Evolutionary conservation across 2,113 vertebrate genomes (phyloP), one percentile per base, ranked within the genome.

Genomic region (Cynocephalus volans): DNA sequence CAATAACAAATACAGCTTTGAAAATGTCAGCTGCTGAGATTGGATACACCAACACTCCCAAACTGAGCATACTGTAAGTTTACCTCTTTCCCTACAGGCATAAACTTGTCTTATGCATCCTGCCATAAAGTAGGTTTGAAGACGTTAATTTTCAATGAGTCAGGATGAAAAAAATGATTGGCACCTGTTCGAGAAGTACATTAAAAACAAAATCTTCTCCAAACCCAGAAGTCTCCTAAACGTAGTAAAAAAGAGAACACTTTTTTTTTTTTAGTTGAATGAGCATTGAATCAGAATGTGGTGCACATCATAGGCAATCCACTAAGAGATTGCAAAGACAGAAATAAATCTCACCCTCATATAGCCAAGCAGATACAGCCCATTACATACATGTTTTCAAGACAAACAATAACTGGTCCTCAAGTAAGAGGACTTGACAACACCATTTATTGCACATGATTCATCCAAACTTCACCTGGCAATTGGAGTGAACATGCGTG

Each of bases 101-200:
- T 85, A 77, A 26, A 31, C 1, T 28, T 6, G 26, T 58, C 31
- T 58, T 52, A 58, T n/a, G 5, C 19, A 64, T 70, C 24, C 33
- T 81, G 52, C 36, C 52, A 52, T n/a, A 82, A 76, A 70, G 11
- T 75, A 23, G 67, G 15, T 73, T 60, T 92, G 52, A 65, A 69
- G 41, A 54, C 56, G n/a, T 48, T 95, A 77, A 54, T 96, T 97
- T 96, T 96, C 62, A 60, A 4, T 21, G 8, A 94, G 26, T 50
- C 45, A 82, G 50, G 62, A 82, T 64, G 60, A 84, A 85, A 90
- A 81, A 18, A 95, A 60, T 77, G 11, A 8, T 21, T 84, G 70
- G 48, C 69, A 79, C 23, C 10, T 94, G 45, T 21, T 79, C 45
- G 24, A 90, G 88, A 85, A 79, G 92, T 31, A 75, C 7, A 85